A percentile compares a stretch with the other conserved stretches of the same genome.
Evolutionary conservation across 2,797 vertebrate genomes (phyloP).

Genomic region (Balearica regulorum): DNA sequence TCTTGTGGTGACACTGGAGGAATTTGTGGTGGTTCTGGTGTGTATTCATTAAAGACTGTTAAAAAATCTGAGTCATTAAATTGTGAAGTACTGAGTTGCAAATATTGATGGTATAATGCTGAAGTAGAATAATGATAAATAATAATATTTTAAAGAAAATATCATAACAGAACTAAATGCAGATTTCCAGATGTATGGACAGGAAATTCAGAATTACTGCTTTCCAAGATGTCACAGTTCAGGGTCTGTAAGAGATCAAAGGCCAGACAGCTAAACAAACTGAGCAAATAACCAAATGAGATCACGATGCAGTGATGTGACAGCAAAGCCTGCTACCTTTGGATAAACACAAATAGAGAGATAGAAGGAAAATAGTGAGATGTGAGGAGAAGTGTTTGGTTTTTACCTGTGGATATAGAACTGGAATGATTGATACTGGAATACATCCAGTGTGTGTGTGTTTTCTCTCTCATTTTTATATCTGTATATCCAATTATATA

Average conservation of each 20-base stretch:
- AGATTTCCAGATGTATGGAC: neutral
- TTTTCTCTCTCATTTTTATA: neutral
- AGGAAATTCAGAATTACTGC: neutral
- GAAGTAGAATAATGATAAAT: neutral
- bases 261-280: neutral
- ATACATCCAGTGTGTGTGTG: fast-evolving
- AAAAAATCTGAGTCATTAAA: neutral
- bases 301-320: neutral
- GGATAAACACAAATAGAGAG: neutral
- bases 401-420: neutral
- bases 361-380: neutral
- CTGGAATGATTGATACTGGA: neutral
- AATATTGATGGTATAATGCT: neutral
- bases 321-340: neutral
- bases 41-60: neutral
- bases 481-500: neutral
- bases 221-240: neutral
- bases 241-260: neutral
- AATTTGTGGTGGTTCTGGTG: neutral
- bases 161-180: neutral
- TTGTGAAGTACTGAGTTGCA: neutral
- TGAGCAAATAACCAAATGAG: neutral
- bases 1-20: neutral
- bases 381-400: neutral
- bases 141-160: neutral